Evolutionary conservation across 92 coral and sea anemone species (phyloP), one percentile per base, ranked within the genome.

Genomic region (Zoanthus gigantus): DNA sequence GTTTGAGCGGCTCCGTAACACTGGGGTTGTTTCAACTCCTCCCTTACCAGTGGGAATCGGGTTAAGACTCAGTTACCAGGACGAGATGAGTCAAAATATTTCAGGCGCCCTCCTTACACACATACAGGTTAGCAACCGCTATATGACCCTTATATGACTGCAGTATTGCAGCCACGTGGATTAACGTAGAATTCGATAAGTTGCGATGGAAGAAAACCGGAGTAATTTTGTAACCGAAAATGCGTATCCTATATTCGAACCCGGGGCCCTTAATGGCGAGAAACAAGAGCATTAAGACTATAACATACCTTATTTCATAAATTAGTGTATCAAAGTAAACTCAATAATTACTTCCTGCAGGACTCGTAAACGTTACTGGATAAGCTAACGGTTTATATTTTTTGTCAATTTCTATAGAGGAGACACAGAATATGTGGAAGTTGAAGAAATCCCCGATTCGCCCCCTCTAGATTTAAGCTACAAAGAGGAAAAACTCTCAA

Each of bases 351-450:
- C 4, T 37, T 37, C 42, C 42, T 37, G 42, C 42, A 37, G 42
- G 42, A 2, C 2, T 37, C 42, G 42, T 37, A 50, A 50, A 50
- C 56, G 9, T 50, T 50, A 50, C 12, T 50, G 56, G 12, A 50
- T 50, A 50, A 50, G 5, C 56, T 50, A 7, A 50, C 56, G 56
- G 2, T 34, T 69, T 69, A 9, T 14, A 0, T 9, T 9, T 31
- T 69, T 69, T 69, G 44, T 23, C 73, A n/a, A 50, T 65, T 9
- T 31, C 16, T 63, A 86, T 9, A 91, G 88, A 72, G 98, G 98
- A 0, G 92, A 93, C 72, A 72, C 92, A 9, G 58, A 83, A 57
- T 93, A 91, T 71, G 86, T 89, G 60, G 93, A 90, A 42, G 76
- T 91, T 44, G 92, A 91, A 61, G 95, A 92, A 17, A 85, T 78